Evolutionary conservation across 2,888 invertebrate genomes (phyloP).

Genomic region (Tetropium fuscum): DNA sequence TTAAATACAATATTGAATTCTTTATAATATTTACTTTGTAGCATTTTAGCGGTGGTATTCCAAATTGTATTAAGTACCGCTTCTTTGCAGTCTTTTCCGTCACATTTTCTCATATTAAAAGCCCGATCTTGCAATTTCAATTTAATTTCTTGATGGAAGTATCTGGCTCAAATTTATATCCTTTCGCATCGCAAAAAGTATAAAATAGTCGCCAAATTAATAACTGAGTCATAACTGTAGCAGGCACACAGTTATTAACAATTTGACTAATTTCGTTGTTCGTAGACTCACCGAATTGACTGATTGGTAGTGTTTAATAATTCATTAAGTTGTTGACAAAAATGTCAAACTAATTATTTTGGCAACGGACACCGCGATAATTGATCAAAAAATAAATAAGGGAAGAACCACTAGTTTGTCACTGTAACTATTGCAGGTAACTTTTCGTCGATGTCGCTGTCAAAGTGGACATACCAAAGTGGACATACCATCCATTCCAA

Average conservation of each 20-base stretch:
- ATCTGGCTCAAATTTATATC: slow-evolving; percentile 8
- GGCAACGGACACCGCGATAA: no score
- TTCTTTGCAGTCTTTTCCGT: slow-evolving; percentile 33
- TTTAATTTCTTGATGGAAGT: slow-evolving; percentile 24
- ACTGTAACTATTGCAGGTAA: no score
- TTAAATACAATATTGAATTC: slow-evolving; percentile 6
- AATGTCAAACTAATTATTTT: no score
- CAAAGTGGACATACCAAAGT: no score
- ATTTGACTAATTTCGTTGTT: slow-evolving; percentile 5
- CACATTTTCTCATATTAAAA: background rate
- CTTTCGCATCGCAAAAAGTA: slow-evolving; percentile 4
- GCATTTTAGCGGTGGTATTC: slow-evolving; percentile 28
- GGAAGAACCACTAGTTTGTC: no score
- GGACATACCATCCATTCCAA: no score
- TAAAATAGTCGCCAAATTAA: background rate
- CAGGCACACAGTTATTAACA: slow-evolving; percentile 5
- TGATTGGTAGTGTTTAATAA: no score
- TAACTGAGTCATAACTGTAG: slow-evolving; percentile 2
- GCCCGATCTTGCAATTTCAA: slow-evolving; percentile 2
- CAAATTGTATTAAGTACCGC: slow-evolving; percentile 34
- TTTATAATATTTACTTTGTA: slow-evolving; percentile 11
- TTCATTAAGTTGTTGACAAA: no score
- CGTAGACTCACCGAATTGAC: no score
- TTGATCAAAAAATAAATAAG: no score
- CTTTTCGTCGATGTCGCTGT: no score